Conservation (phyloP, 2,797 vertebrate genomes). For the Zalophus californianus region DNA sequence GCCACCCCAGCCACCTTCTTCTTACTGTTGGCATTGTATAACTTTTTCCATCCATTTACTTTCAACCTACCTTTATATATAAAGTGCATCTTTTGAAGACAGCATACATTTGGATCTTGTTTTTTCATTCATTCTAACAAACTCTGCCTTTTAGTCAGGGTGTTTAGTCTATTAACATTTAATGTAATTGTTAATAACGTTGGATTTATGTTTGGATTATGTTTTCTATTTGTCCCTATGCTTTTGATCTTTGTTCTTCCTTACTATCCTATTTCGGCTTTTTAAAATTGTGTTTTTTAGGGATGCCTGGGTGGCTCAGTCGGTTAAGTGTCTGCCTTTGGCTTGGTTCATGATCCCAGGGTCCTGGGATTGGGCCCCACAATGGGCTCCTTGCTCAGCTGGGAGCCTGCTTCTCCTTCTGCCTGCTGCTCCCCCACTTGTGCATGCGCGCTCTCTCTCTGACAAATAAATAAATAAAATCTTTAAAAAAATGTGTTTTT, state of each 20-base stretch:
- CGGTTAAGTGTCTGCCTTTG: too few relatives aligned
- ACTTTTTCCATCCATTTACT: constrained; percentile 9
- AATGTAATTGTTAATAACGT: not conserved
- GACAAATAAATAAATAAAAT: too few relatives aligned
- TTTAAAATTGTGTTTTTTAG: not conserved
- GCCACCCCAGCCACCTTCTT: not conserved
- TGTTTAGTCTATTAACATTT: constrained; percentile 52
- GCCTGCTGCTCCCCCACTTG: too few relatives aligned
- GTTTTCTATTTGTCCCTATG: not conserved
- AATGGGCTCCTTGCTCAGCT: too few relatives aligned
- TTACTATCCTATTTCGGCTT: not conserved
- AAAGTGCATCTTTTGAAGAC: not conserved
- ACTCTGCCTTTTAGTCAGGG: not conserved
- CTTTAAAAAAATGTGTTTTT: not conserved
- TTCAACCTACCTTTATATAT: not conserved
- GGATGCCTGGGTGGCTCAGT: too few relatives aligned
- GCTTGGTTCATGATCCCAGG: too few relatives aligned
- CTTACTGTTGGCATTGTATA: not conserved
- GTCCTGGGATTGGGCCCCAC: too few relatives aligned
- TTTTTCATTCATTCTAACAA: not conserved
- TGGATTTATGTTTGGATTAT: not conserved
- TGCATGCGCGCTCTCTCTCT: too few relatives aligned
- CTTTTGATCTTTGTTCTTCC: not conserved
- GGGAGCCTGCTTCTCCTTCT: too few relatives aligned
- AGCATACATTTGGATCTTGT: not conserved